These are phyloP conservation scores for Ciconia boyciana DNA, from an alignment of 2,113 vertebrate genomes.

Conservation along the genomic window DNA sequence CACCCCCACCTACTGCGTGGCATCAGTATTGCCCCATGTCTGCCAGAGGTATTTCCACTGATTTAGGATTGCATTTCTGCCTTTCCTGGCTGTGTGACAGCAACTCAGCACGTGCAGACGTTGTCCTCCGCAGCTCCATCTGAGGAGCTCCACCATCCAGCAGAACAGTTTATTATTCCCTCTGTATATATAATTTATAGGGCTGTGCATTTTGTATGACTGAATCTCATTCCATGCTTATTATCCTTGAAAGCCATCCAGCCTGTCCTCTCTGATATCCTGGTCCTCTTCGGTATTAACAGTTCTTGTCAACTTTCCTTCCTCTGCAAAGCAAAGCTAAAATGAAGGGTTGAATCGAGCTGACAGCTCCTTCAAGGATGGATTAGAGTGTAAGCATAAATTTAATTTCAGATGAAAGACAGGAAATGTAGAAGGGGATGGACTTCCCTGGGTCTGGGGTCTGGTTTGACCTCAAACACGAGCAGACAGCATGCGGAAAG, in stretches of 20 bases:
- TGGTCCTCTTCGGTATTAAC: neutral
- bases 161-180: neutral
- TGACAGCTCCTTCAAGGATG: neutral
- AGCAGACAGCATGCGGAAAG: neutral
- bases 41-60: neutral
- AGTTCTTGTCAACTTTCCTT: neutral
- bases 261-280: neutral
- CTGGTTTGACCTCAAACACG: neutral
- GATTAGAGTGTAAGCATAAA: neutral
- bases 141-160: neutral
- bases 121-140: neutral
- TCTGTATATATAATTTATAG: neutral
- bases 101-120: fast-evolving
- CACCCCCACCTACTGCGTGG: neutral
- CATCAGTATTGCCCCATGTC: neutral
- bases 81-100: neutral
- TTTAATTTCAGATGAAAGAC: neutral
- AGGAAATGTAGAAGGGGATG: neutral
- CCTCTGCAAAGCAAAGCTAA: neutral
- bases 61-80: neutral
- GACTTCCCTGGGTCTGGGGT: neutral
- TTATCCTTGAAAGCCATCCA: neutral
- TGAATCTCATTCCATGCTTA: neutral
- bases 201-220: neutral
- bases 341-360: neutral